Percentiles rank a stretch among this genome's conserved stretches.
phyloP scores from a whole-genome alignment of 2,888 invertebrate genomes.

The Anticlea derivata region DNA sequence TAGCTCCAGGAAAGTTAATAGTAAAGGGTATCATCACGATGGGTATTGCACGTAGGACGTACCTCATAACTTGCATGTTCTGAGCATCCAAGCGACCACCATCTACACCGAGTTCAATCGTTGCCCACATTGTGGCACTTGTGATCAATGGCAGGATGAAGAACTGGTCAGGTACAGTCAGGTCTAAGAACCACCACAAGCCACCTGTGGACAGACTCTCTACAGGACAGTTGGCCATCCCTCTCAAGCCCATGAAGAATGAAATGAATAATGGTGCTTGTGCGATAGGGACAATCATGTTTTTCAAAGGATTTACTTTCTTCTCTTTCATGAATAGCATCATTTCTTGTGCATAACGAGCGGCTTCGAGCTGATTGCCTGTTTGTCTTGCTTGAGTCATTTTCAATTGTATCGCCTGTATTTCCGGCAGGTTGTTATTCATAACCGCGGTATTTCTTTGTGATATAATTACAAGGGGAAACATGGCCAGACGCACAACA shows the following conservation, averaged over 20 bases:
- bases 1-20: slow-evolving; percentile 93
- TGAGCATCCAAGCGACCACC: slow-evolving; percentile 86
- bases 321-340: slow-evolving; percentile 92
- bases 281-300: slow-evolving; percentile 89
- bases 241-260: slow-evolving; percentile 93
- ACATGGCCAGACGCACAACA: slow-evolving; percentile 88
- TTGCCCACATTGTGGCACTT: slow-evolving; percentile 90
- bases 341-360: slow-evolving; percentile 90
- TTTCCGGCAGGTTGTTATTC: slow-evolving; percentile 93
- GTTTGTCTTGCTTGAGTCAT: slow-evolving; percentile 93
- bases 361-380: slow-evolving; percentile 92
- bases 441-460: slow-evolving; percentile 92
- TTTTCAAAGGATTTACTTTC: slow-evolving; percentile 91
- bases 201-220: slow-evolving; percentile 96
- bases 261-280: slow-evolving; percentile 97
- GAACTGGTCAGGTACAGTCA: slow-evolving; percentile 95
- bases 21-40: slow-evolving; percentile 92
- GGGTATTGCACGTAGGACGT: slow-evolving; percentile 90
- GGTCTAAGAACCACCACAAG: slow-evolving; percentile 95
- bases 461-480: slow-evolving; percentile 92
- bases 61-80: slow-evolving; percentile 89
- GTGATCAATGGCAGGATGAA: slow-evolving; percentile 94
- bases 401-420: slow-evolving; percentile 91
- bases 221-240: slow-evolving; percentile 95
- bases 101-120: slow-evolving; percentile 93